These are phyloP conservation scores for Enteromius trimaculatus DNA, from an alignment of 2,797 vertebrate species.

Conservation along the genomic window DNA sequence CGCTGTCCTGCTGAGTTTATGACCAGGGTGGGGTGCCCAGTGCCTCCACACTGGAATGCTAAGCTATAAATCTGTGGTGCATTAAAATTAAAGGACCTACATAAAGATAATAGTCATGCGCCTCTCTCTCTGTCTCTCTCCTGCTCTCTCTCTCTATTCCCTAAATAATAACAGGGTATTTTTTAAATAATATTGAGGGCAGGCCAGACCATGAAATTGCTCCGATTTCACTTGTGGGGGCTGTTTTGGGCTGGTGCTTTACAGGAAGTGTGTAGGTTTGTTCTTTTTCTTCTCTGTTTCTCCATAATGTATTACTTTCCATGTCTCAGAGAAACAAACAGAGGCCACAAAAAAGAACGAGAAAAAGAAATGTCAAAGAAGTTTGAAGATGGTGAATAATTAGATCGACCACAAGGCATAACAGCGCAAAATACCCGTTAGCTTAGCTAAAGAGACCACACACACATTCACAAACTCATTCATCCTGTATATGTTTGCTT, in stretches of 20 bases:
- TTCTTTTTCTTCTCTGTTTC: slow-evolving; percentile 58
- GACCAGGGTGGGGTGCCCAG: slow-evolving; percentile 80
- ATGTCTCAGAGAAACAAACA: slow-evolving; percentile 66
- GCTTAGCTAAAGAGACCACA: slow-evolving; percentile 57
- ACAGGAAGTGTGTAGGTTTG: slow-evolving; percentile 75
- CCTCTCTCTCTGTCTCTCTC: slow-evolving; percentile 72
- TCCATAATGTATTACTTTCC: slow-evolving; percentile 65
- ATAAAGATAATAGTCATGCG: slow-evolving; percentile 86
- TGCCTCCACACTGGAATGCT: slow-evolving; percentile 77
- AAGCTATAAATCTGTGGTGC: slow-evolving; percentile 86
- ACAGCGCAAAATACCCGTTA: slow-evolving; percentile 50
- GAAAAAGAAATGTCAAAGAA: slow-evolving; percentile 63
- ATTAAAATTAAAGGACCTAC: slow-evolving; percentile 89
- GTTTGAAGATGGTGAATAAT: slow-evolving; percentile 58
- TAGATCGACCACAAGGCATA: slow-evolving; percentile 54
- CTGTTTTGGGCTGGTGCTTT: slow-evolving; percentile 72
- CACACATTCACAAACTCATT: slow-evolving; percentile 41
- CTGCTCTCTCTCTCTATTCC: slow-evolving; percentile 68
- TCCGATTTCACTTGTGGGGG: slow-evolving; percentile 76
- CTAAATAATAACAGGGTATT: slow-evolving; percentile 87
- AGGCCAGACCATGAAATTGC: slow-evolving; percentile 81
- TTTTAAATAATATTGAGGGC: slow-evolving; percentile 83
- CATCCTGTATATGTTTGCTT: slow-evolving; percentile 34
- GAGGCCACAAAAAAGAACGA: slow-evolving; percentile 63
- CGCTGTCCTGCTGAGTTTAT: slow-evolving; percentile 76